Evolutionary conservation across 2,113 vertebrate species (phyloP).

Genomic region (Tamias sibiricus): DNA sequence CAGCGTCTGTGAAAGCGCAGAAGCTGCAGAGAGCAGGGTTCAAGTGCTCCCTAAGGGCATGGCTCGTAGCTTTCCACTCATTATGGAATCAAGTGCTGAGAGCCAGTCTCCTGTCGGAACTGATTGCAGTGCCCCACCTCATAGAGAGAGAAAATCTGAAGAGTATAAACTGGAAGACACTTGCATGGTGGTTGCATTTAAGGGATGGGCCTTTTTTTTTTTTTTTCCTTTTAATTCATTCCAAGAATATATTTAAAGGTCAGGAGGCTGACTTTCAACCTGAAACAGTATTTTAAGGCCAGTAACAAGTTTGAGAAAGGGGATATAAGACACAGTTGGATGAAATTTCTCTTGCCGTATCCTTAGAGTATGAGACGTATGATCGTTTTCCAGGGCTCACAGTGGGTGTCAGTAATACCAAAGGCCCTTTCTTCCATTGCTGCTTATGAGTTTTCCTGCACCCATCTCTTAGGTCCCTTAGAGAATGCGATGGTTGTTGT

Average conservation of each 20-base stretch:
- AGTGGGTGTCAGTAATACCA: neutral
- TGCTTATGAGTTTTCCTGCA: neutral
- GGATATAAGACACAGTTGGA: neutral
- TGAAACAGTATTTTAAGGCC: neutral
- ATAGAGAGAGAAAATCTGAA: neutral
- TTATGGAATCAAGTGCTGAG: constrained; percentile 40
- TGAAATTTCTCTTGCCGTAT: neutral
- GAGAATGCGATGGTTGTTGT: neutral
- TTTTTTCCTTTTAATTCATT: neutral
- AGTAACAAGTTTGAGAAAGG: neutral
- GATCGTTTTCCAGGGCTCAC: neutral
- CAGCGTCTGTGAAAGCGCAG: neutral
- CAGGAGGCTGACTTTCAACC: too few relatives aligned
- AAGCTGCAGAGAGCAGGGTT: constrained; percentile 33
- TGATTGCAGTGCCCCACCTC: neutral
- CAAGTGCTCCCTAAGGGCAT: constrained; percentile 48
- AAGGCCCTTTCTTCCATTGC: neutral
- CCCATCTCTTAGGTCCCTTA: neutral
- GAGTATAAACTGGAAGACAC: neutral
- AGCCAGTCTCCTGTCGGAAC: neutral
- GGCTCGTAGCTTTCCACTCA: constrained; percentile 74
- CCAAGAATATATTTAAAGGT: neutral
- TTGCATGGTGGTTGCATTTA: neutral
- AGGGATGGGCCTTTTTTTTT: neutral
- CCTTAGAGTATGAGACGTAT: neutral